phyloP scores from a whole-genome alignment of 1,140 invertebrate genomes.

The Drepana arcuata region DNA sequence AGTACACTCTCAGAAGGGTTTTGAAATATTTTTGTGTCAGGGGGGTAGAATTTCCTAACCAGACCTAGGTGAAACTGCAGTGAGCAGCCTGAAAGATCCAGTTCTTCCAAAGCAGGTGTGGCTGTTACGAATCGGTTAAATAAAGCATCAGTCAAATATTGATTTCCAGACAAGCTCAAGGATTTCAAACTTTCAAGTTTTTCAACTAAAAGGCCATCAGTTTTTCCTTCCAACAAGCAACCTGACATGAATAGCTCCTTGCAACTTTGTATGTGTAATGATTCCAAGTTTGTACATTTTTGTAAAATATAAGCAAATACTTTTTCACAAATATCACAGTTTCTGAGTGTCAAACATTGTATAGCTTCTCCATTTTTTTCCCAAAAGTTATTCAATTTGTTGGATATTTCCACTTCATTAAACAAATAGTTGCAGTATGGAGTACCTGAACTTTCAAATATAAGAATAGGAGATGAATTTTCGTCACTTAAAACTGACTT shows the following conservation, averaged over 20 bases:
- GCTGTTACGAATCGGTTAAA: constrained; percentile 77
- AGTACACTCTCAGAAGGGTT: constrained; percentile 78
- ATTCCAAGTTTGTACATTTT: constrained; percentile 71
- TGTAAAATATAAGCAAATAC: constrained; percentile 74
- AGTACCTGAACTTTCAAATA: constrained; percentile 64
- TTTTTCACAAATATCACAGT: constrained; percentile 76
- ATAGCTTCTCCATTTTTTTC: constrained; percentile 59
- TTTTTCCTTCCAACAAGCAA: constrained; percentile 74
- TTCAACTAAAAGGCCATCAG: constrained; percentile 62
- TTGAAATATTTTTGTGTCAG: constrained; percentile 42
- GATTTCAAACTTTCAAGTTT: constrained; percentile 73
- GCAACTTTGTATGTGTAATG: constrained; percentile 75
- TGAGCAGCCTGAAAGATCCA: constrained; percentile 77
- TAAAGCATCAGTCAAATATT: constrained; percentile 80
- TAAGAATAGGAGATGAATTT: constrained; percentile 49
- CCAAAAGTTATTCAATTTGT: constrained; percentile 64
- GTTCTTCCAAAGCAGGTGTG: constrained; percentile 72
- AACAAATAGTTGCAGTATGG: constrained; percentile 73
- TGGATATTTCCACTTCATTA: constrained; percentile 74
- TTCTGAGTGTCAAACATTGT: constrained; percentile 64
- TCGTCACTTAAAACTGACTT: constrained; percentile 70
- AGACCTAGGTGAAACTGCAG: constrained; percentile 80
- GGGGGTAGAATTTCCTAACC: constrained; percentile 77
- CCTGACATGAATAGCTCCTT: constrained; percentile 82
- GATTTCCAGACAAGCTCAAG: constrained; percentile 76